These are phyloP conservation scores for Busseola fusca DNA, from an alignment of 2,888 invertebrate species.

Conservation along the genomic window DNA sequence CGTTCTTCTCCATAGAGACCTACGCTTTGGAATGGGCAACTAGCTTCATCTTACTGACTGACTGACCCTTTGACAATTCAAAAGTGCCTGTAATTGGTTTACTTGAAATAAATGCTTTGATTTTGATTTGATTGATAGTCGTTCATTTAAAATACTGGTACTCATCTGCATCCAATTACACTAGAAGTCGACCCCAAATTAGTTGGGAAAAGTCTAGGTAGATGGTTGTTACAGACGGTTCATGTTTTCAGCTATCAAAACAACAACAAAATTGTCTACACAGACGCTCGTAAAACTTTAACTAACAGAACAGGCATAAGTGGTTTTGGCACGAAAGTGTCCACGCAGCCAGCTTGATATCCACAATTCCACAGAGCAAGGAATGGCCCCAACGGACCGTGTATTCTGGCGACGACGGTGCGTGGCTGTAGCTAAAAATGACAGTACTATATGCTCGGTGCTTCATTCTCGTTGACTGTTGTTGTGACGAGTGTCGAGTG, in stretches of 20 bases:
- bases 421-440: neutral
- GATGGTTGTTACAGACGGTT: neutral
- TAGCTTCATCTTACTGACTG: too few species aligned
- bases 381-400: neutral
- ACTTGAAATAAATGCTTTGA: too few species aligned
- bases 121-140: too few species aligned
- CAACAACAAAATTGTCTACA: neutral
- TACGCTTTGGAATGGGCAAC: too few species aligned
- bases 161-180: neutral
- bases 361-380: too few species aligned
- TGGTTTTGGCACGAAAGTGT: conserved; percentile 5
- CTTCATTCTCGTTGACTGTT: too few species aligned
- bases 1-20: too few species aligned
- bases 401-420: neutral
- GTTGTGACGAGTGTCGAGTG: too few species aligned
- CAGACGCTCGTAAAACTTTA: conserved; percentile 14
- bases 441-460: too few species aligned
- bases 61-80: too few species aligned
- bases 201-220: neutral
- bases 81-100: too few species aligned
- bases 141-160: neutral
- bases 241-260: neutral
- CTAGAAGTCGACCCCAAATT: neutral
- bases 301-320: conserved; percentile 10
- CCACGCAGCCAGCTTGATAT: neutral